phyloP scores from a whole-genome alignment of 2,888 invertebrate species.

The Agonopterix subpropinquella region DNA sequence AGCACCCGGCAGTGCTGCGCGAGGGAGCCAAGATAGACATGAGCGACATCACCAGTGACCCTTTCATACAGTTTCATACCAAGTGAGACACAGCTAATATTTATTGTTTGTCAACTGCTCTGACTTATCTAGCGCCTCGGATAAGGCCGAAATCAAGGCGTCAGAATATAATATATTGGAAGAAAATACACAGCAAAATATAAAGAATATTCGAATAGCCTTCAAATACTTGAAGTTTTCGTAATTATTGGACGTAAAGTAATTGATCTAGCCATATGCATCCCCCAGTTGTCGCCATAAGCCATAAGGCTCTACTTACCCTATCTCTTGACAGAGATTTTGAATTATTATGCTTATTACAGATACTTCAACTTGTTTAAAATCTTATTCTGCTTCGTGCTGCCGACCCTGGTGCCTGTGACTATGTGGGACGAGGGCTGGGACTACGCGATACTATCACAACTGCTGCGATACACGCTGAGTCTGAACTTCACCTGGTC shows the following conservation, averaged over 20 bases:
- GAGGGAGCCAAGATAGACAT: slow-evolving; percentile 89
- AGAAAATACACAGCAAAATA: no score
- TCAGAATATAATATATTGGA: no score
- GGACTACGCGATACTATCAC: slow-evolving; percentile 71
- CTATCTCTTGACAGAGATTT: neutral
- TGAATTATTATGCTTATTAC: slow-evolving; percentile 11
- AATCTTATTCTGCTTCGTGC: slow-evolving; percentile 79
- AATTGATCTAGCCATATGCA: no score
- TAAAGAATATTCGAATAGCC: no score
- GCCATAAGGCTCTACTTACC: no score
- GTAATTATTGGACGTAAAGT: no score
- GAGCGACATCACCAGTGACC: slow-evolving; percentile 86
- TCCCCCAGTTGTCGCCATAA: no score
- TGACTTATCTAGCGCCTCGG: no score
- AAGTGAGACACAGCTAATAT: slow-evolving; percentile 65
- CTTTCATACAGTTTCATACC: slow-evolving; percentile 85
- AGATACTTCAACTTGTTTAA: slow-evolving; percentile 82
- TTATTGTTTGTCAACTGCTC: no score
- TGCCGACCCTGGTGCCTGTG: slow-evolving; percentile 83
- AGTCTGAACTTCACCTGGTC: slow-evolving; percentile 92
- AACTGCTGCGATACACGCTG: slow-evolving; percentile 82
- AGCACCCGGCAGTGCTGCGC: slow-evolving; percentile 88
- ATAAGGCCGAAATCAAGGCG: no score
- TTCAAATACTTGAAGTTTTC: no score
- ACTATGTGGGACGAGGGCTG: slow-evolving; percentile 81